Base-by-base conservation (phyloP, 2,888 invertebrate species). In the Drosophila antonietae region DNA sequence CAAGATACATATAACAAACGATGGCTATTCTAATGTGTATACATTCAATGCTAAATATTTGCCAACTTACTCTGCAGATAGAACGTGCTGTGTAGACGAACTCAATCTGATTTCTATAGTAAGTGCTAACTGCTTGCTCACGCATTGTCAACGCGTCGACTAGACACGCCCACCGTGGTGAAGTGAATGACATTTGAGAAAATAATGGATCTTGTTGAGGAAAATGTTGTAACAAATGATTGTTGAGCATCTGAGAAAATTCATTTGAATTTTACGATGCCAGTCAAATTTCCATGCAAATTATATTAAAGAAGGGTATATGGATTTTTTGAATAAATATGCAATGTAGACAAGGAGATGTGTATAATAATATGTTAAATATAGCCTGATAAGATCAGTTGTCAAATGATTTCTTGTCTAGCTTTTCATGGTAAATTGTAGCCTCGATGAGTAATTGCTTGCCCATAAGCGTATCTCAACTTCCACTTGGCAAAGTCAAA, bases 131-230 rank as follows among this genome's bases (percentile, higher is more conserved):
- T 69, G 59, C 53, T 64, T 63, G 37, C 46, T 57, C 39, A 78
- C 59, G 63, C 62, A 66, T 23, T 46, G 49, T 18, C 41, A 47
- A 37, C 56, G 44, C 44, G 56, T 14, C 23, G 39, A n/a, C 31
- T 20, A 23, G 12, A 39, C 20, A 20, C 47, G 9, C 35, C 49
- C 35, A 12, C 41, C 31, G 37, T 41, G 28, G 3, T 49, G 51
- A 83, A 55, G 84, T 81, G 85, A 89, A 84, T 75, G 82, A 84
- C 75, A 75, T 84, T 81, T 88, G 72, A 65, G 63, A 37, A 85
- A 73, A 66, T 78, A 78, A 74, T 75, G 68, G 41, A 65, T 63
- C 63, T 75, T 78, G 65, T 44, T 52, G 31, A 60, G 49, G 31
- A 52, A 73, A 73, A 44, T 52, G 59, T 20, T 33, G 46, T 59